Base-by-base conservation (phyloP, 2,888 invertebrate species). In the Pseudoips prasinana region DNA sequence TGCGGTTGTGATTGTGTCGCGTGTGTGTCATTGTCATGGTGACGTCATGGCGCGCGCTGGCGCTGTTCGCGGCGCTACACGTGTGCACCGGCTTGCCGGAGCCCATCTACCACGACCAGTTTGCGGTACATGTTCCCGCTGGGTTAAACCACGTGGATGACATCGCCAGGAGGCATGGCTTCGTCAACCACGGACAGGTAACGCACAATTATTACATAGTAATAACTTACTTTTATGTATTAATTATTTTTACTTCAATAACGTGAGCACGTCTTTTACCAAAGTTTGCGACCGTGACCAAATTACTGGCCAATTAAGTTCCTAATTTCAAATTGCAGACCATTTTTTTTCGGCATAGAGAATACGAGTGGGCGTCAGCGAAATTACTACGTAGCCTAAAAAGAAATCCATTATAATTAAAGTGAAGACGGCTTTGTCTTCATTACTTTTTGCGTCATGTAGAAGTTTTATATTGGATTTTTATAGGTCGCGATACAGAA, bases 181-280 rank as follows among this genome's bases (percentile, higher is more conserved):
- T 95, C 90, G 87, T 90, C 66, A 95, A 97, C 83, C 90, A 92
- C 66, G 96, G 97, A 90, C 94, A 96, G 95, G 98, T 98, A 74
- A 91, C 93, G n/a, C n/a, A n/a, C n/a, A n/a, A n/a, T n/a, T n/a
- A n/a, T n/a, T n/a, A n/a, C n/a, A n/a, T n/a, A 44, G 14, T 14
- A 3, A 3, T 7, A 23, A n/a, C n/a, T n/a, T n/a, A n/a, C n/a
- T n/a, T n/a, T n/a, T n/a, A n/a, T n/a, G n/a, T n/a, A n/a, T n/a
- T n/a, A n/a, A n/a, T n/a, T n/a, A n/a, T n/a, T n/a, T n/a, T n/a
- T n/a, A n/a, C n/a, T n/a, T n/a, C n/a, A n/a, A n/a, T n/a, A n/a
- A n/a, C n/a, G n/a, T n/a, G n/a, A n/a, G n/a, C n/a, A n/a, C n/a
- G n/a, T n/a, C n/a, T n/a, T n/a, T n/a, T n/a, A n/a, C n/a, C n/a